A percentile compares a stretch with the other conserved stretches of the same genome.
These are phyloP conservation scores for Okapia johnstoni DNA, from an alignment of 2,113 vertebrate species.

Conservation along the genomic window DNA sequence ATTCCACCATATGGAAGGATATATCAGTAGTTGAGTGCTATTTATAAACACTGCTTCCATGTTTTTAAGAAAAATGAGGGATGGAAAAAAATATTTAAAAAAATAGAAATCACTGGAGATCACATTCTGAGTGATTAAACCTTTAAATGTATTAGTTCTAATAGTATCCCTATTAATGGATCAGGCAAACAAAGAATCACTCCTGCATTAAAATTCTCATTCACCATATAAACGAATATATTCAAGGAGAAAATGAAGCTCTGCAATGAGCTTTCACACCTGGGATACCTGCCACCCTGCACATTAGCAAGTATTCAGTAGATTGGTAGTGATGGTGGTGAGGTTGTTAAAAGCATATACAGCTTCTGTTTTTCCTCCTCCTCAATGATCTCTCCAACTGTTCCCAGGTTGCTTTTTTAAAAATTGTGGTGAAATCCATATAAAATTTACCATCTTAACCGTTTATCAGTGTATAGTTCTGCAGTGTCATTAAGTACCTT, in stretches of 20 bases:
- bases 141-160: conserved; percentile 9
- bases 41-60: background rate
- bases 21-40: background rate
- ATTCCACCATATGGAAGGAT: background rate
- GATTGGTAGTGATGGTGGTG: background rate
- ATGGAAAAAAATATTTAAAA: background rate
- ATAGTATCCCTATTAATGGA: background rate
- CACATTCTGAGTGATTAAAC: background rate
- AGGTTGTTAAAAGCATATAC: background rate
- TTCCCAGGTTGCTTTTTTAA: background rate
- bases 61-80: background rate
- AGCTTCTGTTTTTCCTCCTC: background rate
- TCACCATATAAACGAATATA: background rate
- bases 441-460: background rate
- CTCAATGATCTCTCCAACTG: background rate
- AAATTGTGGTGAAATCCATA: background rate
- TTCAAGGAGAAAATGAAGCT: background rate
- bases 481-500: background rate
- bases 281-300: no score
- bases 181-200: background rate
- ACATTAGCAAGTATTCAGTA: background rate
- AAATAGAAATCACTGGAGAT: conserved; percentile 1
- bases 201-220: background rate
- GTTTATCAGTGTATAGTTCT: background rate
- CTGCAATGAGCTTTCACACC: background rate